These are phyloP conservation scores for Eristalis intricaria DNA, from an alignment of 2,888 invertebrate species.

Conservation along the genomic window DNA sequence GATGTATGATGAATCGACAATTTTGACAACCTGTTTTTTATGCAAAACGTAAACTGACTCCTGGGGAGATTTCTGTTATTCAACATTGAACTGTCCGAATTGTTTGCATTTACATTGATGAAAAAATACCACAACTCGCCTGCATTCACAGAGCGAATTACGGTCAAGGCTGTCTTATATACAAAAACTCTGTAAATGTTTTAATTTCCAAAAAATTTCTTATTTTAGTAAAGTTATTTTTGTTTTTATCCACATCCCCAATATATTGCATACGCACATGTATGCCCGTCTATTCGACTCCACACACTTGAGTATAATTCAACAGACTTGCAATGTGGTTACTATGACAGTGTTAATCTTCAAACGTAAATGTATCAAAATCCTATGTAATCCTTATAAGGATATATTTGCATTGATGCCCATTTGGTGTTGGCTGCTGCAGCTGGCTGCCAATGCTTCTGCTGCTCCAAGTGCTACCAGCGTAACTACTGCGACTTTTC, in stretches of 20 bases:
- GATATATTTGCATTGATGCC: conserved; percentile 67
- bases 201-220: conserved; percentile 37
- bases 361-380: conserved; percentile 63
- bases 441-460: conserved; percentile 38
- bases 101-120: no score
- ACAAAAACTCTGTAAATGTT: conserved; percentile 1
- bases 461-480: conserved; percentile 13
- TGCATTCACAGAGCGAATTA: conserved; percentile 33
- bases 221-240: conserved; percentile 35
- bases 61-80: no score
- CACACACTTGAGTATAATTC: conserved; percentile 46
- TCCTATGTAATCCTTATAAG: conserved; percentile 60
- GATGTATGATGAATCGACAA: no score
- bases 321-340: conserved; percentile 41
- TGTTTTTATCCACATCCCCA: conserved; percentile 35
- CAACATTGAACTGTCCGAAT: no score
- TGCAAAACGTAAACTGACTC: no score
- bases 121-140: no score
- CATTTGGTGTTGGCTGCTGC: conserved; percentile 48
- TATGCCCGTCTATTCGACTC: conserved; percentile 9
- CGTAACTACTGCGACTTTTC: conserved; percentile 38
- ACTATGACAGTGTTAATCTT: conserved; percentile 65
- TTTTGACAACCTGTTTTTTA: no score
- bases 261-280: conserved; percentile 10
- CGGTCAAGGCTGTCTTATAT: conserved; percentile 44